A percentile compares a stretch with the other conserved stretches of the same genome.
These are phyloP conservation scores for Papilio xuthus DNA, from an alignment of 1,140 invertebrate genomes.

Conservation along the genomic window DNA sequence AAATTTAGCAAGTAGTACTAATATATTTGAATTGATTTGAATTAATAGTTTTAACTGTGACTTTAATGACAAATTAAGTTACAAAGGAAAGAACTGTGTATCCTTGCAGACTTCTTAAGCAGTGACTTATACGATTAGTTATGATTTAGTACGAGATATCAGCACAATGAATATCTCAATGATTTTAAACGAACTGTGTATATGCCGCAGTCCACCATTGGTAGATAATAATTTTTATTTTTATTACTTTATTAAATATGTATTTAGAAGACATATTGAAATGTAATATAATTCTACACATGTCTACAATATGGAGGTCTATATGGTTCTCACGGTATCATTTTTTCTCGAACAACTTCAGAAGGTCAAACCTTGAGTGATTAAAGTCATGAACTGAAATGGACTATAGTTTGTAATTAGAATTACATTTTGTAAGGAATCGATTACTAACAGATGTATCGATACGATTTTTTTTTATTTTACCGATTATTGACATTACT, in stretches of 20 bases:
- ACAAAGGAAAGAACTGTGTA: too few relatives aligned
- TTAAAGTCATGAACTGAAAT: constrained; percentile 26
- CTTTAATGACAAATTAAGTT: too few relatives aligned
- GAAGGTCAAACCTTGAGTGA: constrained; percentile 9
- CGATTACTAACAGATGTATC: background rate
- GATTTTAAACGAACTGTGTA: too few relatives aligned
- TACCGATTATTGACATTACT: background rate
- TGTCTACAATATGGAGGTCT: background rate
- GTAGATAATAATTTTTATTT: too few relatives aligned
- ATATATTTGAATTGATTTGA: too few relatives aligned
- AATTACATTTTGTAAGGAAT: constrained; percentile 15
- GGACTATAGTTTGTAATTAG: background rate
- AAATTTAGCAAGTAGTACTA: background rate
- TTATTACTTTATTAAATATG: too few relatives aligned
- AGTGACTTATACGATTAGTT: too few relatives aligned
- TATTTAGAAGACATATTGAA: background rate
- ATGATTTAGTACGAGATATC: too few relatives aligned
- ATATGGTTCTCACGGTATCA: constrained; percentile 16
- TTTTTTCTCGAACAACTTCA: constrained; percentile 18
- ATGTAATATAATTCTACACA: constrained; percentile 14
- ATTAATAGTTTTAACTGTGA: too few relatives aligned
- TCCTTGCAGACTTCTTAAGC: too few relatives aligned
- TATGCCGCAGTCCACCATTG: too few relatives aligned
- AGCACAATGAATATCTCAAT: too few relatives aligned
- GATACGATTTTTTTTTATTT: background rate